Base-by-base conservation (phyloP, 2,888 invertebrate genomes). In the Blera fallax region DNA sequence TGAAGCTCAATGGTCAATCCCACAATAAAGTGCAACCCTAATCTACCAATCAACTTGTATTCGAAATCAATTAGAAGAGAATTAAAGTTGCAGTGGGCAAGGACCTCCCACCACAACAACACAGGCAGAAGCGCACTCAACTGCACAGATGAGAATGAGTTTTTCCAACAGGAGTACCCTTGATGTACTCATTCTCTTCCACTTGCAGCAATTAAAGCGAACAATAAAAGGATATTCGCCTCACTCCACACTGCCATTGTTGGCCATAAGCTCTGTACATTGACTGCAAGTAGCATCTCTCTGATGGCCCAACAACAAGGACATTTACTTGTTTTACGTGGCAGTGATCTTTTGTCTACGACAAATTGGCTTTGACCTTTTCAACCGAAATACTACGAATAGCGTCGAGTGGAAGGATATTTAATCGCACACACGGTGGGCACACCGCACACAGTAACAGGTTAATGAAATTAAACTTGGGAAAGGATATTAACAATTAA, bases 61-160 rank as follows among this genome's bases (percentile, higher is more conserved):
- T 76, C 70, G 76, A 74, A 76, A 76, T 81, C 76, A 81, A 81
- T 81, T 76, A 81, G 64, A 81, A 76, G 54, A 69, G 62, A 69
- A 76, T 76, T 69, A 76, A 74, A 74, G 60, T 73, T 81, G 62
- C 54, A 50, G 24, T 54, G 16, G 34, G 16, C 32, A 58, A 64
- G 56, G 40, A 64, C 56, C 70, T 16, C 64, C 11, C 16, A 16
- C 10, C 16, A 48, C 11, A 34, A 0, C 34, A 11, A 14, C 27
- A 24, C 21, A 24, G 11, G 11, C 24, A 10, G 50, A 14, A n/a
- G 37, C 37, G n/a, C 40, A 40, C 40, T 37, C 37, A n/a, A 40
- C 40, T 14, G 40, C 14, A 40, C n/a, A 45, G 16, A 45, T 45
- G 21, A 21, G 50, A 24, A 50, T 27, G 50, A 45, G 45, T 18